Evolutionary conservation across 2,888 invertebrate species (phyloP).

Genomic region (Phania funesta): DNA sequence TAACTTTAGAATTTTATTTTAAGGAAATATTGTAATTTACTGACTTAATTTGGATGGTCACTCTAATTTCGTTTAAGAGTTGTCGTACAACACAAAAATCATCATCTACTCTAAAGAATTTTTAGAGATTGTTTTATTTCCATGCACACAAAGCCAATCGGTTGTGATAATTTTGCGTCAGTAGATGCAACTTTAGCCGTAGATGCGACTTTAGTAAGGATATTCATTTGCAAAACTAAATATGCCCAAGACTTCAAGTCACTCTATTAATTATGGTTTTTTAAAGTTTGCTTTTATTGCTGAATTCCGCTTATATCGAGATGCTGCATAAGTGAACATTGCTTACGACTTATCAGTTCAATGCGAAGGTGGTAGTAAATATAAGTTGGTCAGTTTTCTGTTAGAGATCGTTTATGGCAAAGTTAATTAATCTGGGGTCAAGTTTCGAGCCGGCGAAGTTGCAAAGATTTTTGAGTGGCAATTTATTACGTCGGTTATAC

Average conservation of each 20-base stretch:
- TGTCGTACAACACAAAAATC: not conserved
- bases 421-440: constrained; percentile 26
- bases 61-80: not conserved
- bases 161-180: constrained; percentile 59
- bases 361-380: constrained; percentile 44
- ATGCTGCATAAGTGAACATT: not conserved
- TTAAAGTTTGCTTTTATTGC: not conserved
- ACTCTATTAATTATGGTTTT: not conserved
- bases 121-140: constrained; percentile 9
- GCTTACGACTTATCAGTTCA: not conserved
- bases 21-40: not conserved
- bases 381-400: not conserved
- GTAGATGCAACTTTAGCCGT: constrained; percentile 31
- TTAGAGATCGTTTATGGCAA: constrained; percentile 4
- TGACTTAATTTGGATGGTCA: not conserved
- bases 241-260: not conserved
- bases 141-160: constrained; percentile 55
- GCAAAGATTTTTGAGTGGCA: not conserved
- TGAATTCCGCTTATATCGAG: constrained; percentile 5
- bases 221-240: not conserved
- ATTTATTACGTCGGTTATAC: too few relatives aligned
- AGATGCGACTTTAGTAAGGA: not conserved
- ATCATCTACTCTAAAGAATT: not conserved
- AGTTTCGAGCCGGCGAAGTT: constrained; percentile 45
- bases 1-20: too few relatives aligned